These are phyloP conservation scores for Scarus forsteni DNA, from an alignment of 2,797 vertebrate species.

Conservation along the genomic window DNA sequence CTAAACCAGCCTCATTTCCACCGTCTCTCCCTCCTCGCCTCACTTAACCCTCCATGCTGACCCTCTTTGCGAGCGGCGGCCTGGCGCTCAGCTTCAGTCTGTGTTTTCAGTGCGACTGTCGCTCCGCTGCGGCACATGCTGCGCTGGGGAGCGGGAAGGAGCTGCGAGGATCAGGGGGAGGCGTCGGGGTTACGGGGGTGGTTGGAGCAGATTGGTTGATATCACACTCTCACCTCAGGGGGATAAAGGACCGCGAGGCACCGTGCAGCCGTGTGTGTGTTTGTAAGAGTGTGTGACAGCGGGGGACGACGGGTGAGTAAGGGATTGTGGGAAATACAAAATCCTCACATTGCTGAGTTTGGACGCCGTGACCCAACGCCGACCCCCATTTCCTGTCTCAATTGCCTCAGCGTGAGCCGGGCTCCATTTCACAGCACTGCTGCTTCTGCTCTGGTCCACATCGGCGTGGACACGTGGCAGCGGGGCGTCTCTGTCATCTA, in stretches of 20 bases:
- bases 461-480: conserved; percentile 57
- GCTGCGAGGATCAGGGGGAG: conserved; percentile 33
- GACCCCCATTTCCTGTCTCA: conserved; percentile 82
- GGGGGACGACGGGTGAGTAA: conserved; percentile 34
- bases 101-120: conserved; percentile 27
- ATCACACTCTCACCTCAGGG: conserved; percentile 70
- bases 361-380: conserved; percentile 63
- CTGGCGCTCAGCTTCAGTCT: conserved; percentile 31
- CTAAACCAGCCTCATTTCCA: conserved; percentile 19
- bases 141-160: conserved; percentile 23
- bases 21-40: conserved; percentile 31
- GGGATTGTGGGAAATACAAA: conserved; percentile 69
- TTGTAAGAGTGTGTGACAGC: conserved; percentile 37
- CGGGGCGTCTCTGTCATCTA: conserved; percentile 50
- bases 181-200: conserved; percentile 54
- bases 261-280: conserved; percentile 21
- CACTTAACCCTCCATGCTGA: conserved; percentile 59
- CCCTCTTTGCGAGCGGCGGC: conserved; percentile 34
- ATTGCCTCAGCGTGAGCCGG: conserved; percentile 76
- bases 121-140: conserved; percentile 23
- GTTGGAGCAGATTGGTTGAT: conserved; percentile 77
- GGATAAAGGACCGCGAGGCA: conserved; percentile 42
- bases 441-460: conserved; percentile 48
- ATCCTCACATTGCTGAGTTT: conserved; percentile 70
- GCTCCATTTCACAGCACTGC: conserved; percentile 65